These are phyloP conservation scores for Chamaea fasciata DNA, from an alignment of 2,113 vertebrate species.

Conservation along the genomic window DNA sequence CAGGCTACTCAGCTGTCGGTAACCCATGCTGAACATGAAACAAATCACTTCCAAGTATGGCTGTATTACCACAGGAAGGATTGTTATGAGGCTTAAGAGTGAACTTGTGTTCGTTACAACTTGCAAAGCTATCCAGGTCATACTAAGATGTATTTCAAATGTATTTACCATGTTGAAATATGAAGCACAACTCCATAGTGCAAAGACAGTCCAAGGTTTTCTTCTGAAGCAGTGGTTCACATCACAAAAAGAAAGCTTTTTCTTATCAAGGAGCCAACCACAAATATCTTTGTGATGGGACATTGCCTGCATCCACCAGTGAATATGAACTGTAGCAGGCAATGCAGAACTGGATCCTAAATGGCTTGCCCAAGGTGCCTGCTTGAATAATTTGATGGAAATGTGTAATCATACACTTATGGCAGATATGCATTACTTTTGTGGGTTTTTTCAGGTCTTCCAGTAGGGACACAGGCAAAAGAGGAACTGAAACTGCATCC, in stretches of 20 bases:
- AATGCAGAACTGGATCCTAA: background rate
- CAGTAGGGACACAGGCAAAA: background rate
- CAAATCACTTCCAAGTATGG: background rate
- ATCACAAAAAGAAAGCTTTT: background rate
- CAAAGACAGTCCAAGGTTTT: background rate
- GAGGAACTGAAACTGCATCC: background rate
- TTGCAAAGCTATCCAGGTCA: background rate
- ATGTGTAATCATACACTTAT: background rate
- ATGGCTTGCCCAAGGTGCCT: background rate
- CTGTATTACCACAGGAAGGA: background rate
- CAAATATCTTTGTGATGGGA: background rate
- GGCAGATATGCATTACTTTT: background rate
- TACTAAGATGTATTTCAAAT: background rate
- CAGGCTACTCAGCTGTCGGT: background rate
- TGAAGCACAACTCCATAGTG: background rate
- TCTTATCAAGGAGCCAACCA: background rate
- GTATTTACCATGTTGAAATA: background rate
- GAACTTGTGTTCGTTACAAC: background rate
- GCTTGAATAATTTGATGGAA: background rate
- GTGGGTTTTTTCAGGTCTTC: background rate
- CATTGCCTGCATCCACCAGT: background rate
- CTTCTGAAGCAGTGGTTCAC: background rate
- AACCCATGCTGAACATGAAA: background rate
- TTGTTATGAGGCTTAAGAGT: background rate
- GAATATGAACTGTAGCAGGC: background rate